Conservation (phyloP, 2,888 invertebrate genomes). For the Lasioglossum pauxillum region DNA sequence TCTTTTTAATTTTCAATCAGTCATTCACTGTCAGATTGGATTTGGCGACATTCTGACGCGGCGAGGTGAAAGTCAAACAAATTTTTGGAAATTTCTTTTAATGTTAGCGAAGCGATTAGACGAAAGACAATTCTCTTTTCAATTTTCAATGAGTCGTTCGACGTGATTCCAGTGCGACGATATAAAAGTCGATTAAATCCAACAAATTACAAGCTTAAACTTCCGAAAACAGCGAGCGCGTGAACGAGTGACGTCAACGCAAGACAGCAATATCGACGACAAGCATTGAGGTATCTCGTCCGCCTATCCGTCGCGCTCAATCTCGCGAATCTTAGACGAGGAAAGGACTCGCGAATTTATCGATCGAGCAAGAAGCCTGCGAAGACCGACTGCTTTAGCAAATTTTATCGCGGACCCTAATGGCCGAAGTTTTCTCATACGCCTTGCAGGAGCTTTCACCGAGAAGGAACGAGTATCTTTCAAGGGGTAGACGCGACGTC, state of each 20-base stretch:
- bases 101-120: neutral
- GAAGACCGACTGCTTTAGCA: slow-evolving; percentile 46
- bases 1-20: too few species aligned
- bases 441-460: slow-evolving; percentile 27
- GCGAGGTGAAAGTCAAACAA: too few species aligned
- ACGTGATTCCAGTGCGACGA: neutral
- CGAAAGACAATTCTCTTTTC: neutral
- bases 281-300: slow-evolving; percentile 10
- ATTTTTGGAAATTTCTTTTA: neutral
- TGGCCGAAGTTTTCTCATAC: slow-evolving; percentile 59
- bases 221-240: neutral
- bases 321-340: slow-evolving; percentile 7
- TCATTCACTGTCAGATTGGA: neutral
- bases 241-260: neutral
- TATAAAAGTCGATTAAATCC: neutral
- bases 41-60: too few species aligned
- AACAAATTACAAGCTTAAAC: too few species aligned
- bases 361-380: slow-evolving; percentile 47
- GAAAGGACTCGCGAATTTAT: slow-evolving; percentile 44
- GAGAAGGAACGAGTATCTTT: slow-evolving; percentile 37
- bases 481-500: slow-evolving; percentile 17
- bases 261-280: too few species aligned
- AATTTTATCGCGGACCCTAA: slow-evolving; percentile 58
- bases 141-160: neutral
- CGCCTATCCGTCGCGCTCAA: slow-evolving; percentile 35